phyloP scores from a whole-genome alignment of 2,797 vertebrate species.

The Acipenser oxyrinchus region DNA sequence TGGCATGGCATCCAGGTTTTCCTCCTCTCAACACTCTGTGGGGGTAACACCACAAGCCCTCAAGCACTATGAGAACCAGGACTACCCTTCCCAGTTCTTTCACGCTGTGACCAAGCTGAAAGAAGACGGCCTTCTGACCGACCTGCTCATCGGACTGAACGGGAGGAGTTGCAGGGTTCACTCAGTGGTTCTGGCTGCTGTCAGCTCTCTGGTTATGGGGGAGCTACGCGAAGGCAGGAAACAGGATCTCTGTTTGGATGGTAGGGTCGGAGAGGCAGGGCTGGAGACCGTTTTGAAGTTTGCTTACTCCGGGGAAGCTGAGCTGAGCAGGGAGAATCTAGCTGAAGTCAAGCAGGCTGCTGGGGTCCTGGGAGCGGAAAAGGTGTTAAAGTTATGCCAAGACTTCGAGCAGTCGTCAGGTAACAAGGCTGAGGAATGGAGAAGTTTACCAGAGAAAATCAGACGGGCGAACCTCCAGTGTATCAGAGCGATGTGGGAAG shows the following conservation, averaged over 20 bases:
- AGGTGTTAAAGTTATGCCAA: constrained; percentile 42
- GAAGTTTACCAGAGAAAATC: not conserved
- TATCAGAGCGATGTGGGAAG: constrained; percentile 41
- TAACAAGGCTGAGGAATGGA: constrained; percentile 12
- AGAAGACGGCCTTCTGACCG: constrained; percentile 45
- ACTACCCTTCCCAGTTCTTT: constrained; percentile 40
- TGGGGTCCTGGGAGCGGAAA: constrained; percentile 31
- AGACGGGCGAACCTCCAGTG: constrained; percentile 25
- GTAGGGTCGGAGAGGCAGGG: constrained; percentile 40
- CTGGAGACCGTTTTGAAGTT: constrained; percentile 52
- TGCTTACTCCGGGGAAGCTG: constrained; percentile 51
- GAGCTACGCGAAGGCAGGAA: constrained; percentile 17
- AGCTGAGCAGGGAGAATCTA: constrained; percentile 25
- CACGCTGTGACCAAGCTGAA: constrained; percentile 34
- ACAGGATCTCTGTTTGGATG: constrained; percentile 26
- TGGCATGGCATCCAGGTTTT: too few relatives aligned
- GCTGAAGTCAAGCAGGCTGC: constrained; percentile 38
- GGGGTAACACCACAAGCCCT: too few relatives aligned
- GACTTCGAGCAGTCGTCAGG: not conserved
- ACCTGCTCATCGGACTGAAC: constrained; percentile 43
- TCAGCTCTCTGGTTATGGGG: constrained; percentile 40
- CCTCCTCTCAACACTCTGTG: too few relatives aligned
- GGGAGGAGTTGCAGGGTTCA: constrained; percentile 37
- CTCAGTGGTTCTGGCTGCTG: constrained; percentile 48
- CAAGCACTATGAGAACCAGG: constrained; percentile 22